Evolutionary conservation across 2,888 invertebrate species (phyloP).

Genomic region (Trichacis sp.): DNA sequence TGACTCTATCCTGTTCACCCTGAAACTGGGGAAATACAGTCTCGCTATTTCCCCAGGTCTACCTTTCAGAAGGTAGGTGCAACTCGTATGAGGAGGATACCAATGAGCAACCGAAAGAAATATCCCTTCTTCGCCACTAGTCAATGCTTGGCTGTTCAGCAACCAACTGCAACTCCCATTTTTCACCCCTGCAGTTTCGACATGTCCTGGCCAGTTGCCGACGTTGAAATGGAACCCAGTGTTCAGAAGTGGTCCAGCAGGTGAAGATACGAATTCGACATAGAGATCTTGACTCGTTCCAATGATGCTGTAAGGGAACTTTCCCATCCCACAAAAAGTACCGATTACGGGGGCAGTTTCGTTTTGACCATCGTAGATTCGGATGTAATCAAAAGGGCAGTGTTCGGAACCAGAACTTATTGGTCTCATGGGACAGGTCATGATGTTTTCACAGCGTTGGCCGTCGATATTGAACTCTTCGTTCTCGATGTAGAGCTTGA

Average conservation of each 20-base stretch:
- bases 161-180: constrained; percentile 92
- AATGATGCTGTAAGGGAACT: constrained; percentile 93
- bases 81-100: constrained; percentile 94
- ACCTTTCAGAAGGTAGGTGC: constrained; percentile 91
- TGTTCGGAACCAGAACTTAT: constrained; percentile 89
- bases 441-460: constrained; percentile 92
- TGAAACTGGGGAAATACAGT: constrained; percentile 90
- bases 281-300: constrained; percentile 91
- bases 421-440: constrained; percentile 94
- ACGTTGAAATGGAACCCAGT: constrained; percentile 96
- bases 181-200: constrained; percentile 87
- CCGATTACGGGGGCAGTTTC: constrained; percentile 89
- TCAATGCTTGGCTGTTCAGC: constrained; percentile 83
- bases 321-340: constrained; percentile 92
- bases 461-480: constrained; percentile 95
- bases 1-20: constrained; percentile 89
- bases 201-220: constrained; percentile 93
- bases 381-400: constrained; percentile 91
- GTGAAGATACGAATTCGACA: constrained; percentile 90
- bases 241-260: constrained; percentile 89
- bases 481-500: constrained; percentile 91
- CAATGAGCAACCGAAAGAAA: constrained; percentile 93
- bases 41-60: constrained; percentile 88
- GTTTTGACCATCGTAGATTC: constrained; percentile 90
- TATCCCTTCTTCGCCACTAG: constrained; percentile 87